A percentile compares a stretch with the other conserved stretches of the same genome.
Conservation (phyloP, 2,113 vertebrate species). For the Daphoenositta chrysoptera region DNA sequence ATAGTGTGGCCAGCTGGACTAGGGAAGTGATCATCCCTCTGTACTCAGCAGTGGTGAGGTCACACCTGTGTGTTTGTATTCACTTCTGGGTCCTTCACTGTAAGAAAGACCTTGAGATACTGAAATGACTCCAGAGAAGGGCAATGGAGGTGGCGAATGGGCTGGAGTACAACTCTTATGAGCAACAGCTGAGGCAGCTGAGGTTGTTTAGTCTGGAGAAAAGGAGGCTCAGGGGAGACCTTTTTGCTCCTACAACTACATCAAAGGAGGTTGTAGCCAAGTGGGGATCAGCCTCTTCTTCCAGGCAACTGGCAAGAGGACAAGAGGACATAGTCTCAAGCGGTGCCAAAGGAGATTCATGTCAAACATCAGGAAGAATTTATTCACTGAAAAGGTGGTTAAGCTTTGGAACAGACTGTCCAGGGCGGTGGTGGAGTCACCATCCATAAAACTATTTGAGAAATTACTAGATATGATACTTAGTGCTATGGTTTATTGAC, state of each 20-base stretch:
- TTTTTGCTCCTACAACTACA: background rate
- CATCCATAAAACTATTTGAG: accelerated
- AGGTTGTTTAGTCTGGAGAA: background rate
- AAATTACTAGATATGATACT: background rate
- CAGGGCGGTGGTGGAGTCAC: too few relatives aligned
- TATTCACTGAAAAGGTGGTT: background rate
- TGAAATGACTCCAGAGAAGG: background rate
- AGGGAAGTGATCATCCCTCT: background rate
- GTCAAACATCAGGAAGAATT: background rate
- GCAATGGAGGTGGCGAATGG: background rate
- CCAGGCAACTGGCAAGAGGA: background rate
- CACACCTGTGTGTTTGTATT: background rate
- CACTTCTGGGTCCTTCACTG: background rate
- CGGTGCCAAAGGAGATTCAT: background rate
- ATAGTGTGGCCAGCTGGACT: background rate
- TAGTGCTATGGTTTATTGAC: background rate
- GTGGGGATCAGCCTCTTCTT: background rate
- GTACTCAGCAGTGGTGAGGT: background rate
- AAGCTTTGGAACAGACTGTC: background rate
- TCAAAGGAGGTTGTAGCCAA: background rate
- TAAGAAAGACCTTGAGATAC: background rate
- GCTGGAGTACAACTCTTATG: background rate
- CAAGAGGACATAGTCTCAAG: background rate
- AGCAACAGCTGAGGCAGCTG: background rate
- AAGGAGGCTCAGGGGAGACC: background rate